phyloP scores from a whole-genome alignment of 2,113 vertebrate species.

The Genyomyrus donnyi region DNA sequence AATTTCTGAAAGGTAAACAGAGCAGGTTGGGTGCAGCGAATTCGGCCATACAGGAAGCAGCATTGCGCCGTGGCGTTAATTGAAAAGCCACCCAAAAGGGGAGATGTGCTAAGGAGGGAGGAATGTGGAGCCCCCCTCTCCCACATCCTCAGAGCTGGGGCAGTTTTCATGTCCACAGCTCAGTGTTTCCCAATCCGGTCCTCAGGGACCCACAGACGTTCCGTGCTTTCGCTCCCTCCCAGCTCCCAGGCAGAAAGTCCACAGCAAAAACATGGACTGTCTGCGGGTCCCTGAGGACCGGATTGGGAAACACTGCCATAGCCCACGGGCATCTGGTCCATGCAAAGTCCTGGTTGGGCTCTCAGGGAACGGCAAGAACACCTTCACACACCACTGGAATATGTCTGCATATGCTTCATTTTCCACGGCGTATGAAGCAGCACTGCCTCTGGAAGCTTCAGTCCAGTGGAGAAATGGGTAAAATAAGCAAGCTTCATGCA shows the following conservation, averaged over 20 bases:
- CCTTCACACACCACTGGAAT: neutral
- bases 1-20: neutral
- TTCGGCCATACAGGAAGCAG: neutral
- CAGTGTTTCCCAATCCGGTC: neutral
- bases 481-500: neutral
- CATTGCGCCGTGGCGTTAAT: neutral
- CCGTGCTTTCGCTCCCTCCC: neutral
- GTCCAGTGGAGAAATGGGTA: neutral
- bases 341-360: neutral
- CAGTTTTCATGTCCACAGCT: neutral
- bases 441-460: neutral
- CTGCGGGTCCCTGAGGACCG: neutral
- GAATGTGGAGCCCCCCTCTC: neutral
- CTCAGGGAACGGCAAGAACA: neutral
- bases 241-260: neutral
- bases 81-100: neutral
- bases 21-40: neutral
- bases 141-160: neutral
- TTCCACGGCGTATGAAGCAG: neutral
- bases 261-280: neutral
- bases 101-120: slow-evolving; percentile 5
- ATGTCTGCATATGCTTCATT: neutral
- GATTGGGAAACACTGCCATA: neutral
- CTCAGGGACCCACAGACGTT: neutral
- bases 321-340: neutral